Conservation (phyloP, 2,888 invertebrate species). For the Thereva nobilitata region DNA sequence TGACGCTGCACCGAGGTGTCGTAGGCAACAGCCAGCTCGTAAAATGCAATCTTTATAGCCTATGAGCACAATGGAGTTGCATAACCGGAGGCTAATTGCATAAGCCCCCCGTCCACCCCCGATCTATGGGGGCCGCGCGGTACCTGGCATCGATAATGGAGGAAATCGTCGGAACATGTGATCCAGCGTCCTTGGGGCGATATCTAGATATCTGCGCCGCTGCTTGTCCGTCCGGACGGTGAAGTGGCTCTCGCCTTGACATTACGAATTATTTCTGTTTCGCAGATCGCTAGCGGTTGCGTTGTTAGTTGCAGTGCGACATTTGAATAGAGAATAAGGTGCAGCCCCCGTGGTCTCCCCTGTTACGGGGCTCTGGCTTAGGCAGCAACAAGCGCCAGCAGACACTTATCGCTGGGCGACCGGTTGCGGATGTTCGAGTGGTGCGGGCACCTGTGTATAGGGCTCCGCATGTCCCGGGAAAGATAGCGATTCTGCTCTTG, state of each 20-base stretch:
- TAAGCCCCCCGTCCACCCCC: constrained; percentile 5
- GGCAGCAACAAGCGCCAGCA: too few species aligned
- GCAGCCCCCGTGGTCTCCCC: neutral
- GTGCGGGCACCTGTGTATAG: too few species aligned
- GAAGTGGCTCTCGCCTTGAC: constrained; percentile 22
- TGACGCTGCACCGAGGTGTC: constrained; percentile 6
- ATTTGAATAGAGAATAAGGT: constrained; percentile 22
- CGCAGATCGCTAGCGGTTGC: constrained; percentile 7
- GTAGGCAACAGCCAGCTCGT: constrained; percentile 20
- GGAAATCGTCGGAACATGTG: constrained; percentile 25
- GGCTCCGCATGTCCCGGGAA: too few species aligned
- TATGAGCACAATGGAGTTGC: constrained; percentile 34
- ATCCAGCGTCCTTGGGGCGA: constrained; percentile 13
- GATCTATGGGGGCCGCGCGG: neutral
- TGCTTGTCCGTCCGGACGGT: neutral
- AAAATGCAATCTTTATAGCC: constrained; percentile 33
- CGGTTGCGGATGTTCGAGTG: too few species aligned
- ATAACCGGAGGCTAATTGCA: constrained; percentile 34
- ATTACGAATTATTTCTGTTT: constrained; percentile 15
- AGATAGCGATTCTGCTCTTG: too few species aligned
- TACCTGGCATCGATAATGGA: constrained; percentile 23
- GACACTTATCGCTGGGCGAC: too few species aligned
- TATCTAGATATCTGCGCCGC: neutral
- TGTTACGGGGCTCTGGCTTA: too few species aligned
- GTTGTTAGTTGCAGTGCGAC: neutral